Percentiles rank a stretch among this genome's conserved stretches.
Conservation (phyloP, 1,140 invertebrate species). For the Trachelipus rathkii region DNA sequence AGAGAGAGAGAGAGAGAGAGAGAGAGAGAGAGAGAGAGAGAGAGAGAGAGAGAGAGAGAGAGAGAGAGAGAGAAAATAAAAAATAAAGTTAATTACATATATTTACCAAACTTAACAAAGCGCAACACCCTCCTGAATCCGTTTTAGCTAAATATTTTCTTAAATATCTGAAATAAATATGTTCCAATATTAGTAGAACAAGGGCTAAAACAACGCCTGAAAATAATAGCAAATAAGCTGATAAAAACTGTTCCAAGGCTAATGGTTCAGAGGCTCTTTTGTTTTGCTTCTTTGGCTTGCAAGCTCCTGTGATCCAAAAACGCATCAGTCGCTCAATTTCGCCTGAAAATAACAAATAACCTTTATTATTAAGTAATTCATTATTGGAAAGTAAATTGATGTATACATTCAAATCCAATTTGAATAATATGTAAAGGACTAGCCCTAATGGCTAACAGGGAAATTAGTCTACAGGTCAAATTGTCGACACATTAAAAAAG, state of each 20-base stretch:
- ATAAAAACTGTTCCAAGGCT: constrained; percentile 93
- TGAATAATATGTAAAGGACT: no score
- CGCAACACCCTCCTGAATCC: constrained; percentile 81
- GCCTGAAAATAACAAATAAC: constrained; percentile 59
- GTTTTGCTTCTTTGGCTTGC: constrained; percentile 75
- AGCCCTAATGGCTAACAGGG: no score
- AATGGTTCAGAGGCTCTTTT: constrained; percentile 66
- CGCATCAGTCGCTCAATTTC: constrained; percentile 88
- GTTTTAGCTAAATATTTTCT: constrained; percentile 82
- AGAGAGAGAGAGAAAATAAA: background rate
- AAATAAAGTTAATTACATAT: background rate
- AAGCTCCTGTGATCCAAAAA: constrained; percentile 97
- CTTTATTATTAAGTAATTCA: no score
- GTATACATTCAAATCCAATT: no score
- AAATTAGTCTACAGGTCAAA: no score
- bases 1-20: background rate
- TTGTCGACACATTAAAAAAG: no score
- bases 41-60: background rate
- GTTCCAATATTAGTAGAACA: constrained; percentile 79
- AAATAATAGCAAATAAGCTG: constrained; percentile 92
- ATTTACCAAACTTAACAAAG: constrained; percentile 69
- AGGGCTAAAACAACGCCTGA: constrained; percentile 85
- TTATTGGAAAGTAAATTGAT: no score
- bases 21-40: constrained; percentile 8
- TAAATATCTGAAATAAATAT: constrained; percentile 78